A percentile compares a stretch with the other conserved stretches of the same genome.
These are phyloP conservation scores for Melanotaenia trifasciata DNA, from an alignment of 2,797 vertebrate genomes.

Conservation along the genomic window DNA sequence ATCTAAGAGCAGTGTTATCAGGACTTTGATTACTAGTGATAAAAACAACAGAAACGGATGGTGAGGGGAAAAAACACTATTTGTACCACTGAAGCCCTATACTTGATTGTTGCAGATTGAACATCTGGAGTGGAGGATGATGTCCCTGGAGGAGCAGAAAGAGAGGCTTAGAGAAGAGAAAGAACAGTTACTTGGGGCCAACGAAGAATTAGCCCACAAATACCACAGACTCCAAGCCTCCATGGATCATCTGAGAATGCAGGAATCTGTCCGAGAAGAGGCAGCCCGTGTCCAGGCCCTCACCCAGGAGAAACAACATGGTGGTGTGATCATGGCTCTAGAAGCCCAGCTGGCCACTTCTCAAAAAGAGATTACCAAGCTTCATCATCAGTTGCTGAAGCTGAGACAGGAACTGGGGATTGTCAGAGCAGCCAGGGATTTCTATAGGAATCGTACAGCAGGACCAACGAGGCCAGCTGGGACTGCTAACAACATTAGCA, in stretches of 20 bases:
- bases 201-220: conserved; percentile 81
- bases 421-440: conserved; percentile 80
- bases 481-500: conserved; percentile 67
- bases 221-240: conserved; percentile 81
- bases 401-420: conserved; percentile 84
- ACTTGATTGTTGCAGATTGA: conserved; percentile 75
- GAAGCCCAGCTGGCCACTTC: conserved; percentile 79
- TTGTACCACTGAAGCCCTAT: conserved; percentile 35
- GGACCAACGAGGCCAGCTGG: conserved; percentile 57
- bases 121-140: conserved; percentile 81
- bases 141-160: conserved; percentile 80
- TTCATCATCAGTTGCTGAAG: conserved; percentile 81
- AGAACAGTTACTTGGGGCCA: conserved; percentile 82
- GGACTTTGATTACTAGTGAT: conserved; percentile 13
- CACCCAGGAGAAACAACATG: conserved; percentile 78
- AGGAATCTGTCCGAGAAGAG: conserved; percentile 74
- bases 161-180: conserved; percentile 78
- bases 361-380: conserved; percentile 80
- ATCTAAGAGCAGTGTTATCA: not conserved
- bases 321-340: conserved; percentile 76
- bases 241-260: conserved; percentile 78
- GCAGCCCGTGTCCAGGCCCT: conserved; percentile 71
- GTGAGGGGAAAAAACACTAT: conserved; percentile 2
- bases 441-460: conserved; percentile 75
- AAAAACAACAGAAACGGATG: conserved; percentile 21